Percentiles rank a stretch among this genome's conserved stretches.
These are phyloP conservation scores for Callionymus lyra DNA, from an alignment of 2,113 vertebrate genomes.

Conservation along the genomic window DNA sequence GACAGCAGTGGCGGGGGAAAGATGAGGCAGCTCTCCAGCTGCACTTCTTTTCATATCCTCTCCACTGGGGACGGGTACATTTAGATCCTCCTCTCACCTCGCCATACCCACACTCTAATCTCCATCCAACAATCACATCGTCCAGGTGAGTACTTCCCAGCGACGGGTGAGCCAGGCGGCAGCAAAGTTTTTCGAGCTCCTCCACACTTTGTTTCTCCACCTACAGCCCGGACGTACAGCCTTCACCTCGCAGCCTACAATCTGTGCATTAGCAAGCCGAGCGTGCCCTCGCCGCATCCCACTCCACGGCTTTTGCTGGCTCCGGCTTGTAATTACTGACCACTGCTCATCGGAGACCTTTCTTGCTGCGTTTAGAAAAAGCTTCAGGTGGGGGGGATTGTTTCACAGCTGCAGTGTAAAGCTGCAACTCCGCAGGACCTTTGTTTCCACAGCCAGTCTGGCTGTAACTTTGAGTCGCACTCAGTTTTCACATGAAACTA, in stretches of 20 bases:
- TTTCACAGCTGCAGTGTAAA: constrained; percentile 7
- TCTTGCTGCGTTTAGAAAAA: constrained; percentile 10
- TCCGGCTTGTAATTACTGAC: constrained; percentile 45
- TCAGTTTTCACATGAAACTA: no score
- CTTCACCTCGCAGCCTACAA: constrained; percentile 34
- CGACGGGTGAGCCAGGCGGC: background rate
- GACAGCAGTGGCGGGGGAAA: constrained; percentile 18
- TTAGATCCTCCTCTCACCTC: constrained; percentile 28
- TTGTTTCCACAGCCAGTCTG: no score
- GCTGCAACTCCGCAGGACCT: background rate
- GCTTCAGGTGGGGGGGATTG: constrained; percentile 2
- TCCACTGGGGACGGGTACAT: constrained; percentile 14
- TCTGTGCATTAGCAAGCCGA: constrained; percentile 48
- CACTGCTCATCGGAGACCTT: constrained; percentile 31
- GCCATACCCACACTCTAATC: background rate
- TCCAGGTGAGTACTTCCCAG: constrained; percentile 14
- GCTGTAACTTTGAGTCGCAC: no score
- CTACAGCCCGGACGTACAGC: constrained; percentile 18
- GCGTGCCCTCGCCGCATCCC: constrained; percentile 32
- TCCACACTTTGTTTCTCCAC: constrained; percentile 11
- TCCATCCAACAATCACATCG: constrained; percentile 13
- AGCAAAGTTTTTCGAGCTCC: background rate
- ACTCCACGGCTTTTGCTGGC: constrained; percentile 17
- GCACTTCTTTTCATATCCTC: constrained; percentile 28
- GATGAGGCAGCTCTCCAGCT: constrained; percentile 27